Percentiles rank a stretch among this genome's conserved stretches.
Conservation (phyloP, 2,113 vertebrate species). For the Eublepharis macularius region DNA sequence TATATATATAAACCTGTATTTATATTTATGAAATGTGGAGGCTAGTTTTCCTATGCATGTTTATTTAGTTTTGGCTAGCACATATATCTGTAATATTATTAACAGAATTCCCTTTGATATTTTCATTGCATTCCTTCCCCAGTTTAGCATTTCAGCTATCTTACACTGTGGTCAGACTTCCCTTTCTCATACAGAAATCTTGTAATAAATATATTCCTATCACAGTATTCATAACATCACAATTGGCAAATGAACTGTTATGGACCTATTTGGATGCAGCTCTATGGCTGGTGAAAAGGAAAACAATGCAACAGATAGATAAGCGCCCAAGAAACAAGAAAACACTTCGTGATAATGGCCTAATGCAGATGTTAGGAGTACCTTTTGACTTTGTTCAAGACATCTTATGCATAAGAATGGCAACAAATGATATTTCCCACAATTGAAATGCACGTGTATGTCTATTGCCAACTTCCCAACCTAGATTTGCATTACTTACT, state of each 20-base stretch:
- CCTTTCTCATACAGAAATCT: background rate
- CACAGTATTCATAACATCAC: background rate
- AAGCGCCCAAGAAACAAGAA: background rate
- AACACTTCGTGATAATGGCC: background rate
- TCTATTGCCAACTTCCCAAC: slow-evolving; percentile 16
- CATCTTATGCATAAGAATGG: background rate
- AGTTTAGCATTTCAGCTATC: background rate
- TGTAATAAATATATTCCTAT: background rate
- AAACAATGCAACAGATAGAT: background rate
- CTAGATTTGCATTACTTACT: slow-evolving; percentile 75
- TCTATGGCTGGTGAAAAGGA: background rate
- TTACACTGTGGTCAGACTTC: background rate
- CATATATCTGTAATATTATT: too few species aligned
- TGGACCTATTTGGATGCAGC: background rate
- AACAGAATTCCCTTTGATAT: background rate
- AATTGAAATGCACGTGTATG: background rate
- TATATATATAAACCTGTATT: too few species aligned
- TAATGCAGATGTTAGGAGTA: background rate
- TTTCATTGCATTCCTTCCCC: background rate
- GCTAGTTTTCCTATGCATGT: background rate
- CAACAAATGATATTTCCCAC: background rate
- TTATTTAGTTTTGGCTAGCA: background rate
- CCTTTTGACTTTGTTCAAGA: background rate
- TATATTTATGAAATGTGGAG: background rate
- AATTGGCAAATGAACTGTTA: background rate